Evolutionary conservation across 2,888 invertebrate genomes (phyloP).

Genomic region (Heliconius erato): DNA sequence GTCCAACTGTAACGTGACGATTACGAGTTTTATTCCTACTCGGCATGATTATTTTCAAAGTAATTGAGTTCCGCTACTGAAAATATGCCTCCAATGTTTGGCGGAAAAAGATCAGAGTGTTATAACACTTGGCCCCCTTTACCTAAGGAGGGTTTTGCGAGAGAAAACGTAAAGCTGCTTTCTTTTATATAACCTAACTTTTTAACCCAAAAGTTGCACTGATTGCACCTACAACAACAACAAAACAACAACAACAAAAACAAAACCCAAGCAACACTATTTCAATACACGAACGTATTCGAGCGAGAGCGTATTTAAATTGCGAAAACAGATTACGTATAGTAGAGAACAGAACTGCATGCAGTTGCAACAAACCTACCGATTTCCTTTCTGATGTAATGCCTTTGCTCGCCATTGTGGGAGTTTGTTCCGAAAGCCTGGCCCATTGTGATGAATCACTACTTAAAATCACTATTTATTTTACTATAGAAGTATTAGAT

Average conservation of each 20-base stretch:
- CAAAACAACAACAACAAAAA: neutral
- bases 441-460: constrained; percentile 76
- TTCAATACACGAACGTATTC: constrained; percentile 5
- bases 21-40: neutral
- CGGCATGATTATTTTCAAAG: neutral
- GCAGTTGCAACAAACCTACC: constrained; percentile 63
- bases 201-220: neutral
- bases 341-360: constrained; percentile 7
- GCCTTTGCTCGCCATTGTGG: constrained; percentile 77
- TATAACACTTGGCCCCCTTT: neutral
- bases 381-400: constrained; percentile 80
- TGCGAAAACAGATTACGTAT: constrained; percentile 26
- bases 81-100: neutral
- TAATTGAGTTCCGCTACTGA: neutral
- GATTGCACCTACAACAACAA: neutral
- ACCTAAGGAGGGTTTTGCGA: neutral
- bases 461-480: constrained; percentile 41
- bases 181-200: neutral
- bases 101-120: neutral
- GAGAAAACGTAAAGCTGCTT: too few relatives aligned
- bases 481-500: constrained; percentile 69
- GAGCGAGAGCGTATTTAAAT: constrained; percentile 17
- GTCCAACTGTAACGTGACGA: neutral
- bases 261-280: neutral
- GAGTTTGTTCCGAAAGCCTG: constrained; percentile 83